Evolutionary conservation across 1,140 invertebrate species (phyloP).

Genomic region (Lordiphosa collinella): DNA sequence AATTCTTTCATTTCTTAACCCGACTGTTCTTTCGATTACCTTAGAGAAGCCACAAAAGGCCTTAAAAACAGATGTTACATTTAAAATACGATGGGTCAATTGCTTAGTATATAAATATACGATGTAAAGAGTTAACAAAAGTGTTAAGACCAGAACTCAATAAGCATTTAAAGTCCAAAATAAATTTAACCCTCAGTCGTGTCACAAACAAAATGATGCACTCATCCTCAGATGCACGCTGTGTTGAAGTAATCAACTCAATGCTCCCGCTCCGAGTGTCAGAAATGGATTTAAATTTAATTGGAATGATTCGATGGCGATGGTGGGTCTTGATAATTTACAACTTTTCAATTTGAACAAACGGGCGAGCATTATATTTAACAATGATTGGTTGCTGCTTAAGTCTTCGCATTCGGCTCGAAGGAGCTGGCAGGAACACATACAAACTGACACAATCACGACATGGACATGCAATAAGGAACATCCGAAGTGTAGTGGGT

Average conservation of each 20-base stretch:
- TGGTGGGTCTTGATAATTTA: constrained; percentile 64
- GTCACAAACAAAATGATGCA: too few species aligned
- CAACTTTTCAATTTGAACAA: constrained; percentile 72
- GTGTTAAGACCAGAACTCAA: too few species aligned
- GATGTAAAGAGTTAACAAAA: too few species aligned
- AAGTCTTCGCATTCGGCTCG: constrained; percentile 43
- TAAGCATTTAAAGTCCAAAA: too few species aligned
- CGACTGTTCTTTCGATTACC: too few species aligned
- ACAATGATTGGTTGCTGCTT: constrained; percentile 72
- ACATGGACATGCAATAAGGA: constrained; percentile 61
- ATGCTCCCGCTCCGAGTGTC: background rate
- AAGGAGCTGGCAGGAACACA: constrained; percentile 42
- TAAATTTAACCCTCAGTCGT: too few species aligned
- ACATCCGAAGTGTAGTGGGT: constrained; percentile 59
- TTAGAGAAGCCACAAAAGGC: too few species aligned
- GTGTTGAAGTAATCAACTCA: constrained; percentile 17
- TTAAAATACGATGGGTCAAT: too few species aligned
- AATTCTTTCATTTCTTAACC: too few species aligned
- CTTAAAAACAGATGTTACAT: too few species aligned
- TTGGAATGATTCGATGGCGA: constrained; percentile 76
- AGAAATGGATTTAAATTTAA: constrained; percentile 73
- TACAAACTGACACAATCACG: constrained; percentile 73
- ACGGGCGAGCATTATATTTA: constrained; percentile 53
- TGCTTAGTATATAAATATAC: too few species aligned
- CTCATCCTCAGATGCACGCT: too few species aligned